Conservation (phyloP, 1,140 invertebrate genomes). For the Octopus bimaculoides region DNA sequence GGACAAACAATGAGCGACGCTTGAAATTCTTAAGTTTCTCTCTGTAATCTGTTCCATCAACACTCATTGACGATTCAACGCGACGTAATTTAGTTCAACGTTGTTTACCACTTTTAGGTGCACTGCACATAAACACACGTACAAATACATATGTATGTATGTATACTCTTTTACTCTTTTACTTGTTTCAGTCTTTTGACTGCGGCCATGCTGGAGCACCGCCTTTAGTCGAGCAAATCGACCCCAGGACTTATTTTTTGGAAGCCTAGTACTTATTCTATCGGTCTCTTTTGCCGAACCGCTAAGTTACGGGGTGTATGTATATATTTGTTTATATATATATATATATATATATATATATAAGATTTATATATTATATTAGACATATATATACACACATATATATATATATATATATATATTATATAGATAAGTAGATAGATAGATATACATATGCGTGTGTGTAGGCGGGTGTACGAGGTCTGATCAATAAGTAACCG, state of each 20-base stretch:
- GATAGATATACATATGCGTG: no score
- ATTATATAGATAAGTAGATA: no score
- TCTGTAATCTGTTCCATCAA: no score
- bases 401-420: no score
- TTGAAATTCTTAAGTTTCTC: no score
- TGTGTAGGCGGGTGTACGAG: no score
- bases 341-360: neutral
- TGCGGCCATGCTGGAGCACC: neutral
- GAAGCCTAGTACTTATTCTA: neutral
- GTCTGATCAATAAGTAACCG: no score
- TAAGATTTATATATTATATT: neutral
- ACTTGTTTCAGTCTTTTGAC: neutral
- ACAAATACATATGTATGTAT: neutral
- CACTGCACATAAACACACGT: neutral
- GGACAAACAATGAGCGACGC: no score
- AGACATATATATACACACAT: neutral
- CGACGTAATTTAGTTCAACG: no score
- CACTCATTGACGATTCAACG: no score
- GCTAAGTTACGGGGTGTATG: neutral
- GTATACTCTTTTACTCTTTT: neutral
- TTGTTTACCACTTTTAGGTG: no score
- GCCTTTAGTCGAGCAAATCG: neutral
- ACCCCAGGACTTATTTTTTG: neutral
- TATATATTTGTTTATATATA: neutral
- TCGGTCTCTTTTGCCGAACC: neutral